Evolutionary conservation across 2,888 invertebrate species (phyloP).

Genomic region (Lasioglossum vierecki): DNA sequence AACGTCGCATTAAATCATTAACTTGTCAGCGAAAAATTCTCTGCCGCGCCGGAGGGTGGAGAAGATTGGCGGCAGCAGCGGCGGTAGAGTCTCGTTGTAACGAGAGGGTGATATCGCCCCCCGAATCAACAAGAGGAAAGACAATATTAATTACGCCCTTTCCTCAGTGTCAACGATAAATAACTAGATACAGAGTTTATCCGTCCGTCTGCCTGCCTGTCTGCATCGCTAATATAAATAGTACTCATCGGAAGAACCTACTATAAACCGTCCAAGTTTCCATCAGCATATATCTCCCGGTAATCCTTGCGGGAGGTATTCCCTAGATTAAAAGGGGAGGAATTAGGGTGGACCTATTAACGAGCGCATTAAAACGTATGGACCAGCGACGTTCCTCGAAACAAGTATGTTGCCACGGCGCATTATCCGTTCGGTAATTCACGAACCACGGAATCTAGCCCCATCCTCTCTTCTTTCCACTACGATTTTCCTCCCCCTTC

Average conservation of each 20-base stretch:
- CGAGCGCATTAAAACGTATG: slow-evolving; percentile 79
- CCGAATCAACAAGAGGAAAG: slow-evolving; percentile 56
- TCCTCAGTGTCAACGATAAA: slow-evolving; percentile 72
- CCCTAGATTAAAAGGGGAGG: slow-evolving; percentile 71
- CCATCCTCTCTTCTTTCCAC: not conserved
- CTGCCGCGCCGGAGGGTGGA: slow-evolving; percentile 34
- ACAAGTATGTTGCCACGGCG: slow-evolving; percentile 57
- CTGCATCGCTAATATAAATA: slow-evolving; percentile 72
- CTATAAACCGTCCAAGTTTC: slow-evolving; percentile 79
- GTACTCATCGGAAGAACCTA: slow-evolving; percentile 74
- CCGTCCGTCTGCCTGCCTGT: slow-evolving; percentile 46
- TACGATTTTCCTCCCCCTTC: not conserved
- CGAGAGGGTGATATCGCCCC: slow-evolving; percentile 35
- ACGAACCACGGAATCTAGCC: slow-evolving; percentile 48
- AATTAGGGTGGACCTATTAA: slow-evolving; percentile 73
- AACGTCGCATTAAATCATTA: slow-evolving; percentile 72
- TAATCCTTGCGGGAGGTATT: slow-evolving; percentile 75
- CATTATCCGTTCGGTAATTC: slow-evolving; percentile 63
- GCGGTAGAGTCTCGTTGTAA: slow-evolving; percentile 18
- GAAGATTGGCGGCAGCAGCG: not conserved
- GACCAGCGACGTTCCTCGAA: slow-evolving; percentile 59
- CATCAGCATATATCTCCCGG: slow-evolving; percentile 81
- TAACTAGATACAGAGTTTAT: slow-evolving; percentile 69
- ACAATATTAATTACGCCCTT: slow-evolving; percentile 82
- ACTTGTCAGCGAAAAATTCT: slow-evolving; percentile 76